phyloP scores from a whole-genome alignment of 2,797 vertebrate species.

The Rhinoraja longicauda region DNA sequence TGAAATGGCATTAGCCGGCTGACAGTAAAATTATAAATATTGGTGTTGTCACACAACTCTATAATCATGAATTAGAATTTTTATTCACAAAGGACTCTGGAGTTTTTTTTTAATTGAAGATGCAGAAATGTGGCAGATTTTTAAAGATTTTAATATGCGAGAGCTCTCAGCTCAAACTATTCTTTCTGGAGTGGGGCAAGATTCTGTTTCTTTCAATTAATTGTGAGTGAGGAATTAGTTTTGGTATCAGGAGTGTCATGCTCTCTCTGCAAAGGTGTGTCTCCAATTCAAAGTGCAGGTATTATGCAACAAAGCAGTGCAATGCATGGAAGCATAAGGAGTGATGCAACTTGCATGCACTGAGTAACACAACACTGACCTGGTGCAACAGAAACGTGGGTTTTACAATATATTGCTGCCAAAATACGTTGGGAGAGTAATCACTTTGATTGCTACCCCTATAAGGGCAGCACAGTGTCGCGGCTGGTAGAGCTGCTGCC shows the following conservation, averaged over 20 bases:
- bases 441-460: neutral
- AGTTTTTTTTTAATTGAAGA: slow-evolving; percentile 71
- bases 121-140: slow-evolving; percentile 28
- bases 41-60: slow-evolving; percentile 78
- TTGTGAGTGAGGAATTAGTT: neutral
- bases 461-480: no score
- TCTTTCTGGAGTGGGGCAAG: neutral
- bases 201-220: neutral
- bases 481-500: no score
- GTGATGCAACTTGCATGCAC: neutral
- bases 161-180: neutral
- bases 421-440: neutral
- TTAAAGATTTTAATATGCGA: slow-evolving; percentile 26
- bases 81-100: slow-evolving; percentile 72
- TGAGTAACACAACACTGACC: neutral
- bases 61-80: slow-evolving; percentile 81
- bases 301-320: neutral
- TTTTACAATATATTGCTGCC: neutral
- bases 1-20: slow-evolving; percentile 73
- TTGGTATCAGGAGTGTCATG: neutral
- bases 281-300: neutral
- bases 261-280: neutral
- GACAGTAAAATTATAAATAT: slow-evolving; percentile 83
- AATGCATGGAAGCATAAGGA: neutral
- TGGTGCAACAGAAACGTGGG: neutral